Conservation (phyloP, 2,113 vertebrate genomes). For the Calidris pygmaea region DNA sequence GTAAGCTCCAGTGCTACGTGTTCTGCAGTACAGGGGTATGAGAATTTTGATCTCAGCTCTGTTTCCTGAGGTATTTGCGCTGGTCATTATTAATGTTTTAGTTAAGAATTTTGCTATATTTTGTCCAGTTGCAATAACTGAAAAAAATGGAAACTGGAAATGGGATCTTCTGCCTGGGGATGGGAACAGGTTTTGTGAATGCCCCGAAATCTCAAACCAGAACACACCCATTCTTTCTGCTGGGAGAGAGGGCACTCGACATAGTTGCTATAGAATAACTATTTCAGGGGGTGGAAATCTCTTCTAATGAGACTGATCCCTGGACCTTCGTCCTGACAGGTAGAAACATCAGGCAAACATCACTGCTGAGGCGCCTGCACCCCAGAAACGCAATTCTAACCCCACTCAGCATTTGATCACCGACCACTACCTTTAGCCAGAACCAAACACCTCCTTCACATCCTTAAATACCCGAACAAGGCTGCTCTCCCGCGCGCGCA, state of each 20-base stretch:
- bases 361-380: neutral
- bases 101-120: neutral
- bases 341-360: neutral
- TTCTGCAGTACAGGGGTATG: neutral
- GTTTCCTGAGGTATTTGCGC: neutral
- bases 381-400: neutral
- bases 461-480: rapidly evolving
- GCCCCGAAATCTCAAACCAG: neutral
- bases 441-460: neutral
- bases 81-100: neutral
- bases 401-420: rapidly evolving
- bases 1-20: neutral
- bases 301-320: neutral
- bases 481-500: neutral
- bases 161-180: neutral
- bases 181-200: neutral
- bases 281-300: neutral
- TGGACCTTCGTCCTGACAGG: neutral
- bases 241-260: neutral
- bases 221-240: neutral
- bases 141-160: neutral
- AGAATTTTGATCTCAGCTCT: neutral
- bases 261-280: neutral
- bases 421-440: neutral
- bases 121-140: neutral